phyloP scores from a whole-genome alignment of 2,113 vertebrate species.

The Sprattus sprattus region DNA sequence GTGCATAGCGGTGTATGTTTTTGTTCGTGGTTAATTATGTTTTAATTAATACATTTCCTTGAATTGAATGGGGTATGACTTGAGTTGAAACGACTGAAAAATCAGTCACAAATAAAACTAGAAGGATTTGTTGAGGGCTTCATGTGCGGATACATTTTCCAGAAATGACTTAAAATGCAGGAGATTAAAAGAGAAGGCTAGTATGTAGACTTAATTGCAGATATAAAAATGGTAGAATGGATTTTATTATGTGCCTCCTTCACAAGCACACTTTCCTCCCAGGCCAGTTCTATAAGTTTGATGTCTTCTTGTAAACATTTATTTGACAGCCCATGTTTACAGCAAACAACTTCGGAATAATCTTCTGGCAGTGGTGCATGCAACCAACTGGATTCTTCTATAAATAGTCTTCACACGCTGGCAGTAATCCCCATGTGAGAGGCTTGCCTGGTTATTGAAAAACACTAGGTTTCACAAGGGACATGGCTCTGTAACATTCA shows the following conservation, averaged over 20 bases:
- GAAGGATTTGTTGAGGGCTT: neutral
- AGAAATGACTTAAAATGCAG: neutral
- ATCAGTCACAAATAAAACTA: neutral
- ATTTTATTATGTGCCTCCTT: neutral
- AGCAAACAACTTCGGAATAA: conserved; percentile 1
- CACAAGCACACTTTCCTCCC: neutral
- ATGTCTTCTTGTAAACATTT: conserved; percentile 3
- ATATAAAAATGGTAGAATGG: neutral
- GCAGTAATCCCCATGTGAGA: conserved; percentile 57
- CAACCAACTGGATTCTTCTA: conserved; percentile 48
- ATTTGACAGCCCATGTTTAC: conserved; percentile 15
- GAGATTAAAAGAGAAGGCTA: neutral
- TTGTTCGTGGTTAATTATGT: neutral
- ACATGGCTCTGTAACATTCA: conserved; percentile 22
- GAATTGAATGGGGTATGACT: neutral
- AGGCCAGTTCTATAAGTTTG: neutral
- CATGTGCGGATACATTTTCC: neutral
- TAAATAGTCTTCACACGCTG: conserved; percentile 56
- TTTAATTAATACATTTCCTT: neutral
- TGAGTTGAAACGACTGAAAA: too few species aligned
- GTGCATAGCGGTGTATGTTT: neutral
- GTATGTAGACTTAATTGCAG: neutral
- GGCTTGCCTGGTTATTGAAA: conserved; percentile 66
- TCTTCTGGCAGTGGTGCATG: neutral
- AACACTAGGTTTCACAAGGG: conserved; percentile 57